These are phyloP conservation scores for Sebastes kiyomatsui DNA, from an alignment of 2,797 vertebrate species.

Conservation along the genomic window DNA sequence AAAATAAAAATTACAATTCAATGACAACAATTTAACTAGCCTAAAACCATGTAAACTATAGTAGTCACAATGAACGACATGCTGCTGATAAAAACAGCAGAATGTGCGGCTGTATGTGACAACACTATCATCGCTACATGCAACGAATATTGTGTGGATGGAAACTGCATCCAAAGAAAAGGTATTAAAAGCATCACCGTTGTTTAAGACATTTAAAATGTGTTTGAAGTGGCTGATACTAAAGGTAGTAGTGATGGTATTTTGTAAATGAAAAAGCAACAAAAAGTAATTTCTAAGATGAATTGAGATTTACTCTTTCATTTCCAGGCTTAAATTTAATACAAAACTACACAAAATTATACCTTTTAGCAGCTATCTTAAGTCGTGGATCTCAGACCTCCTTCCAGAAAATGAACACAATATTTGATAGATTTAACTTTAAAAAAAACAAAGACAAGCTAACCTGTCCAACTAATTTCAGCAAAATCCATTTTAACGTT, in stretches of 20 bases:
- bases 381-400: too few species aligned
- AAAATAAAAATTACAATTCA: background rate
- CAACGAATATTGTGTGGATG: background rate
- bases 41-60: background rate
- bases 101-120: background rate
- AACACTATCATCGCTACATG: too few species aligned
- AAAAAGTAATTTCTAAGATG: accelerated
- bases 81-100: background rate
- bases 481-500: too few species aligned
- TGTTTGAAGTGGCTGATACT: background rate
- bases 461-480: background rate
- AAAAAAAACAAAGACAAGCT: background rate
- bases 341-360: too few species aligned
- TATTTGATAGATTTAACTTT: background rate
- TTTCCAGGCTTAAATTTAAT: background rate
- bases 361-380: too few species aligned
- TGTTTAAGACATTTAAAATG: background rate
- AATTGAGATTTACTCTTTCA: background rate
- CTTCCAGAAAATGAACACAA: too few species aligned
- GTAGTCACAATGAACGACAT: background rate
- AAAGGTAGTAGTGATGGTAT: background rate
- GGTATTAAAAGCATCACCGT: background rate
- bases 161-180: background rate
- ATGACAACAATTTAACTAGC: background rate
- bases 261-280: background rate